Evolutionary conservation across 1,140 invertebrate species (phyloP), one percentile per base, ranked within the genome.

Genomic region (Saxidomus purpurata): DNA sequence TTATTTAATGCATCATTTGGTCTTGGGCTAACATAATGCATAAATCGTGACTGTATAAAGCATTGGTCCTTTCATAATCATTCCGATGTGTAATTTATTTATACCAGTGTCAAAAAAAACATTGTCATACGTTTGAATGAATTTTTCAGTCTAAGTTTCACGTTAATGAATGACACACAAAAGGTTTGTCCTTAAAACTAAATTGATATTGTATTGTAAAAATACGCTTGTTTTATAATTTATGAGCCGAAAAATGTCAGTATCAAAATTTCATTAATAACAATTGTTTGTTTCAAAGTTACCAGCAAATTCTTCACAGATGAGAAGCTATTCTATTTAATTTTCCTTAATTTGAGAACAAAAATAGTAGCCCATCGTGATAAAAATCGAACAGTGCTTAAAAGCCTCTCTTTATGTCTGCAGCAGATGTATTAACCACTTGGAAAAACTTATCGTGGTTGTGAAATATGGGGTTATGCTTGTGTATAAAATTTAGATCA

Each of bases 1-100:
- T n/a, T n/a, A n/a, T n/a, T 36, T 17, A 71, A 71, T 71, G 67
- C 34, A 71, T 22, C 67, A 71, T 38, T 71, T 71, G 34, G 43
- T 15, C 15, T 43, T 43, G 4, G 15, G 15, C 43, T 43, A 43
- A 43, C n/a, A 3, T n/a, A 15, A 38, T 71, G 67, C 34, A 8
- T 22, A 38, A 71, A 71, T 38, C 28, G 59, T 28, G 0, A 63
- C 59, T 28, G 59, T 63, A 25, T 63, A 28, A n/a, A n/a, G n/a
- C 25, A 63, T 1, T 28, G 52, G 15, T 63, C 11, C 4, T 4
- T 19, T 63, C n/a, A 28, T 28, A 63, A 59, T 59, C 52, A 59
- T 59, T 19, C n/a, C 8, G n/a, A 28, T 63, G 59, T 28, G 59
- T 63, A 63, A 63, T 63, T 63, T 63, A 63, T 28, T 25, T 63